Evolutionary conservation across 2,888 invertebrate genomes (phyloP).

Genomic region (Neocrepidodera transversa): DNA sequence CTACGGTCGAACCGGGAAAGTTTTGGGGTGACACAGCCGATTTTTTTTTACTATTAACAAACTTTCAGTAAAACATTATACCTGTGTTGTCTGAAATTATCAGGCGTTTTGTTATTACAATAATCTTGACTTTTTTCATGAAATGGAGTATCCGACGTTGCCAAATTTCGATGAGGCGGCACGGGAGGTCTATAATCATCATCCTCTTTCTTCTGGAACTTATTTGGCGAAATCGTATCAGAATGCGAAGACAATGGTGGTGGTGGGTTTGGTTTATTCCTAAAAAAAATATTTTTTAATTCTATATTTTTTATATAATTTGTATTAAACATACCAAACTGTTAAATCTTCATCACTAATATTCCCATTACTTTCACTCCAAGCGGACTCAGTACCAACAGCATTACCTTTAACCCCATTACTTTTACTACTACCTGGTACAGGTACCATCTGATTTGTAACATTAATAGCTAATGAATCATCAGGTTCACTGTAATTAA

Average conservation of each 20-base stretch:
- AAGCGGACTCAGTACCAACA: constrained; percentile 54
- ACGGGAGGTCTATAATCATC: constrained; percentile 87
- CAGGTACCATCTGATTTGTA: constrained; percentile 2
- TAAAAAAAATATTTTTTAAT: constrained; percentile 36
- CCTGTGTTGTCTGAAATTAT: constrained; percentile 43
- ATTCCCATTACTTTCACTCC: constrained; percentile 41
- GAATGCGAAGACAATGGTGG: constrained; percentile 63
- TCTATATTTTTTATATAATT: neutral
- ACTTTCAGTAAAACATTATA: no score
- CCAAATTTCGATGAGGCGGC: constrained; percentile 82
- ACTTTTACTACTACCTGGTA: neutral
- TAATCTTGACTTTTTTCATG: constrained; percentile 59
- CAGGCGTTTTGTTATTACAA: constrained; percentile 57
- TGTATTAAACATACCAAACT: constrained; percentile 52
- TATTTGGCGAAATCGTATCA: neutral
- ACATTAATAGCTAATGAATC: constrained; percentile 70
- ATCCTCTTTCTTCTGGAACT: constrained; percentile 12
- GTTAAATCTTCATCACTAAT: constrained; percentile 51
- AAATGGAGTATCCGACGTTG: constrained; percentile 50
- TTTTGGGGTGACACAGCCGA: no score
- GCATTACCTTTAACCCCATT: neutral
- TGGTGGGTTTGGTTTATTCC: constrained; percentile 57
- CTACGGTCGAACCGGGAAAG: no score
- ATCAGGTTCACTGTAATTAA: constrained; percentile 73
- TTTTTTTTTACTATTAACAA: no score